Evolutionary conservation across 2,113 vertebrate genomes (phyloP).

Genomic region (Mionectes macconnelli): DNA sequence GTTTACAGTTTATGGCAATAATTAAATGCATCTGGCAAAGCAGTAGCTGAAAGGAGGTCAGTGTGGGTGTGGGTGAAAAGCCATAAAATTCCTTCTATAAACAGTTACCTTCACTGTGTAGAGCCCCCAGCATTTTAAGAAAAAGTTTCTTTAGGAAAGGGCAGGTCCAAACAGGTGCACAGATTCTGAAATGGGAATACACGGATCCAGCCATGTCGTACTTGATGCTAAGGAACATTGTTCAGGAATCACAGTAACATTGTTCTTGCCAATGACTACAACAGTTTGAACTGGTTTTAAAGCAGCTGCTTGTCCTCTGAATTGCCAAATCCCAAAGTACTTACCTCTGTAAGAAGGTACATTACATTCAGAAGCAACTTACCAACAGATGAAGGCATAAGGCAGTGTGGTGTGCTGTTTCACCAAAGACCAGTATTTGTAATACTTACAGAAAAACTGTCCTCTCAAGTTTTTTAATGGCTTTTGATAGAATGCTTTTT

Average conservation of each 20-base stretch:
- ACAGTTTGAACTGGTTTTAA: background rate
- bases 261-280: background rate
- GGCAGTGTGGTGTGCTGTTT: background rate
- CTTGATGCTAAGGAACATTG: background rate
- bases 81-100: slow-evolving; percentile 49
- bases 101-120: slow-evolving; percentile 32
- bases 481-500: background rate
- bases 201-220: background rate
- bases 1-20: slow-evolving; percentile 65
- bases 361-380: background rate
- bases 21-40: slow-evolving; percentile 75
- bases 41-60: slow-evolving; percentile 5
- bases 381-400: background rate
- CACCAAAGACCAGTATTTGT: background rate
- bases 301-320: background rate
- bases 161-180: slow-evolving; percentile 67
- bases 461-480: background rate
- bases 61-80: slow-evolving; percentile 23
- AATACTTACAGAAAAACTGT: background rate
- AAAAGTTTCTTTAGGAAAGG: slow-evolving; percentile 16
- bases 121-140: background rate
- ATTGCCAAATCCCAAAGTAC: background rate
- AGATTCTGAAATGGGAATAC: background rate
- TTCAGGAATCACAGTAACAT: background rate
- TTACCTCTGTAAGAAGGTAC: background rate